Conservation (phyloP, 2,797 vertebrate genomes). For the Knipowitschia caucasica region DNA sequence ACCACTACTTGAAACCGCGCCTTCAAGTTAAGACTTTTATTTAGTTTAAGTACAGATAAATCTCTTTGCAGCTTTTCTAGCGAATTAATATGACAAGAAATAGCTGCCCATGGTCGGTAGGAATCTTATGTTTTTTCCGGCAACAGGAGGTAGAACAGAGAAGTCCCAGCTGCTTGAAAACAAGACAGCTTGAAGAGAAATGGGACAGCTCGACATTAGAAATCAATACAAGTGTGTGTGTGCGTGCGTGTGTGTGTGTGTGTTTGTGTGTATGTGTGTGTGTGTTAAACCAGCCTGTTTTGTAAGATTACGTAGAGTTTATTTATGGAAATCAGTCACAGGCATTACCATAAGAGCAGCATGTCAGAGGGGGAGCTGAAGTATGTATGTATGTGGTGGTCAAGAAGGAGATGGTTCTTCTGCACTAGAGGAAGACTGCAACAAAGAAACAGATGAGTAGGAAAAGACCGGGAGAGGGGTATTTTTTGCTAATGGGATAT, state of each 20-base stretch:
- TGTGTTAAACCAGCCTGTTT: too few species aligned
- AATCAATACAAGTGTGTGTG: background rate
- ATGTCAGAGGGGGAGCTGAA: background rate
- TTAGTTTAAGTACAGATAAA: too few species aligned
- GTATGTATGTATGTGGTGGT: background rate
- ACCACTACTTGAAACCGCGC: too few species aligned
- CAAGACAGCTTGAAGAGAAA: slow-evolving; percentile 1
- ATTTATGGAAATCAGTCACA: background rate
- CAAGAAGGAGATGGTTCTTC: background rate
- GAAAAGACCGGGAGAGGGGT: too few species aligned
- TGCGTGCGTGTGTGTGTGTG: too few species aligned
- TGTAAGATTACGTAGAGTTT: background rate
- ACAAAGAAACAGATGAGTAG: too few species aligned
- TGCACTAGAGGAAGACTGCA: background rate
- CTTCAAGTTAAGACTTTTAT: too few species aligned
- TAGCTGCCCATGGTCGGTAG: background rate
- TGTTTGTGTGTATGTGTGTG: too few species aligned
- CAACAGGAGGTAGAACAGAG: slow-evolving; percentile 1
- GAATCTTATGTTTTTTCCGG: background rate
- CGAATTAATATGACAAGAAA: background rate
- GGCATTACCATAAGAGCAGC: background rate
- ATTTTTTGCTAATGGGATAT: too few species aligned
- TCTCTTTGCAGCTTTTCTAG: background rate
- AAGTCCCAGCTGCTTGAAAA: background rate
- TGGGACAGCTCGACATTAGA: background rate